A percentile compares a stretch with the other conserved stretches of the same genome.
Evolutionary conservation across 35 echinoderm and acorn worm species (phyloP).

Genomic region (Hemicentrotus pulcherrimus): DNA sequence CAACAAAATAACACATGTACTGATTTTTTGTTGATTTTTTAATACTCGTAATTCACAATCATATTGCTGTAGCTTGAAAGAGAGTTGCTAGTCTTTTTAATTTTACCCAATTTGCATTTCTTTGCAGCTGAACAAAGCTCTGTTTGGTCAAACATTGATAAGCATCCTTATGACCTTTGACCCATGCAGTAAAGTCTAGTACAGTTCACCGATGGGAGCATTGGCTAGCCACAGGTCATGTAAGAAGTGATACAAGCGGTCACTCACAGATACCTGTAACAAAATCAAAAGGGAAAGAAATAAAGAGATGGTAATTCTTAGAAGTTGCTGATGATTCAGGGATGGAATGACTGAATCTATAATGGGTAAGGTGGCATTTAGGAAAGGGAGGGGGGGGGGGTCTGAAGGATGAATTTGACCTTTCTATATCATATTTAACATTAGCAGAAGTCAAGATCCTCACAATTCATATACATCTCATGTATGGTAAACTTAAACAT

Average conservation of each 20-base stretch:
- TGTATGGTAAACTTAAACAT: too few species aligned
- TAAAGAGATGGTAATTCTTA: neutral
- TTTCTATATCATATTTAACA: too few species aligned
- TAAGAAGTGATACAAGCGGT: conserved; percentile 75
- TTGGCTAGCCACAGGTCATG: conserved; percentile 87
- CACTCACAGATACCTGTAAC: conserved; percentile 78
- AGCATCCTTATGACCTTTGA: neutral
- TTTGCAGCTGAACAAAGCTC: neutral
- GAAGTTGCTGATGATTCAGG: neutral
- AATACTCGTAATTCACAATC: neutral
- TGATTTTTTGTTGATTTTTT: neutral
- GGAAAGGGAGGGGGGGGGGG: neutral
- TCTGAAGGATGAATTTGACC: neutral
- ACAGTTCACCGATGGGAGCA: conserved; percentile 83
- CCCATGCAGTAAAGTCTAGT: neutral
- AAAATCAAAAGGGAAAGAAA: neutral
- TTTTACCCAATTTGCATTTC: neutral
- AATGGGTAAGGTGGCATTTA: too few species aligned
- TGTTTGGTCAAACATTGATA: neutral
- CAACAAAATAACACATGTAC: neutral
- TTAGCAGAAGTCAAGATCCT: too few species aligned
- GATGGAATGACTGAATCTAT: too few species aligned
- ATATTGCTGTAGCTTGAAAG: neutral
- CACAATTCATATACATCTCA: too few species aligned
- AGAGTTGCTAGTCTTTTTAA: neutral